Percentiles rank a stretch among this genome's conserved stretches.
phyloP scores from a whole-genome alignment of 2,888 invertebrate species.

The Drosophila mercatorum region DNA sequence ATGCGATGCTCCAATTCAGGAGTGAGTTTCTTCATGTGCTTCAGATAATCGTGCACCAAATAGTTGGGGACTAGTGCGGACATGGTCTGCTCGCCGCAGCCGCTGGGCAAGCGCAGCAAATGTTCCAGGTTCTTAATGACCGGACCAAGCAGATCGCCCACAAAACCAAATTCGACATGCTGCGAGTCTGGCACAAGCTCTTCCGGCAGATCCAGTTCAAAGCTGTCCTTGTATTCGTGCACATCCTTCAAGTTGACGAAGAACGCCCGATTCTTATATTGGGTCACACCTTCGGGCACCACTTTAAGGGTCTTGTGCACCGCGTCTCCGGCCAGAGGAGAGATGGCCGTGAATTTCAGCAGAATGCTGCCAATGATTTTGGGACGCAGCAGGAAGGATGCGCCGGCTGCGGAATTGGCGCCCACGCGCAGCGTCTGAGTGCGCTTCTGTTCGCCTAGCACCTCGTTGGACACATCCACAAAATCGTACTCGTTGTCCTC shows the following conservation, averaged over 20 bases:
- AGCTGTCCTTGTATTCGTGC: conserved; percentile 86
- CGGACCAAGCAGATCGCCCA: conserved; percentile 87
- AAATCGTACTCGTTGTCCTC: conserved; percentile 92
- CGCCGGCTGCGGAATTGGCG: conserved; percentile 90
- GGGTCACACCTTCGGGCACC: conserved; percentile 92
- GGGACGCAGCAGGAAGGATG: conserved; percentile 93
- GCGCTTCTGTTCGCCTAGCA: conserved; percentile 93
- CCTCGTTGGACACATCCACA: conserved; percentile 92
- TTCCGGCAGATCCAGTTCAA: conserved; percentile 91
- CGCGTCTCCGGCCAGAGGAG: conserved; percentile 91
- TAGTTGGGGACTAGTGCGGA: conserved; percentile 89
- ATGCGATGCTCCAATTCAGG: conserved; percentile 88
- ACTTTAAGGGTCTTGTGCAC: conserved; percentile 90
- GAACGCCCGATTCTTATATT: conserved; percentile 89
- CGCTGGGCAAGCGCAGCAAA: conserved; percentile 88
- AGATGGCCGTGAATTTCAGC: conserved; percentile 90
- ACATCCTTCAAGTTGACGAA: conserved; percentile 89
- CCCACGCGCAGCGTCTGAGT: conserved; percentile 89
- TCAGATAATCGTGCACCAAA: conserved; percentile 92
- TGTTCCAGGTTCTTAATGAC: conserved; percentile 87
- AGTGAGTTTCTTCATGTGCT: conserved; percentile 87
- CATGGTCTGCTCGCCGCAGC: conserved; percentile 92
- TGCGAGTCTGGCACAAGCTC: conserved; percentile 88
- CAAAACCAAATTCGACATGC: conserved; percentile 86
- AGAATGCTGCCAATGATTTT: conserved; percentile 89